phyloP scores from a whole-genome alignment of 2,113 vertebrate species.

The Isurus oxyrinchus region DNA sequence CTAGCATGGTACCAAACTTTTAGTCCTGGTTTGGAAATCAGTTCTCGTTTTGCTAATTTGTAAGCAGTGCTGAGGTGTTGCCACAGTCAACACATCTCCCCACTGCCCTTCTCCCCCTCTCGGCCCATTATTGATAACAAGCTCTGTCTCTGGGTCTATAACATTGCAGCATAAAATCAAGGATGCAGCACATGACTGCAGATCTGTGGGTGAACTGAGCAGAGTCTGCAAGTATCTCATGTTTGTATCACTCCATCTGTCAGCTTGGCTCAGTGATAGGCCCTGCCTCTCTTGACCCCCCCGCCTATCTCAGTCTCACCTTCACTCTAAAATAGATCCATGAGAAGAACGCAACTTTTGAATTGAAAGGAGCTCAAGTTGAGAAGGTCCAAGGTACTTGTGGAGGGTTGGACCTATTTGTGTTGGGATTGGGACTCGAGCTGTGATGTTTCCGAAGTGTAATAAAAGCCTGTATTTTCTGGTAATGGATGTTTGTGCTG shows the following conservation, averaged over 20 bases:
- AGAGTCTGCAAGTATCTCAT: not conserved
- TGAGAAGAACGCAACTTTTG: not conserved
- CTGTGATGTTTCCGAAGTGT: not conserved
- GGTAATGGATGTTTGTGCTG: not conserved
- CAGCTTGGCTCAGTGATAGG: too few relatives aligned
- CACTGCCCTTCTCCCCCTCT: too few relatives aligned
- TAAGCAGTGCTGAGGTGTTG: not conserved
- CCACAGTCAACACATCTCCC: not conserved
- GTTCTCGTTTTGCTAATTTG: not conserved
- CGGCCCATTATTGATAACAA: not conserved
- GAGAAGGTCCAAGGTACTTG: not conserved
- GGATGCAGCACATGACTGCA: not conserved
- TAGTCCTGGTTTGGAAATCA: not conserved
- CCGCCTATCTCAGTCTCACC: not conserved
- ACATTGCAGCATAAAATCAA: not conserved
- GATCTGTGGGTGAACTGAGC: not conserved
- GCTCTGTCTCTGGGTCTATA: not conserved
- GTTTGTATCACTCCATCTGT: too few relatives aligned
- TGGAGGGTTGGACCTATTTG: not conserved
- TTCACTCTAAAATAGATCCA: not conserved
- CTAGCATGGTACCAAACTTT: not conserved
- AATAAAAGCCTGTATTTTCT: not conserved
- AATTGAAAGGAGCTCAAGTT: not conserved
- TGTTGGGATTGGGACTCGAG: not conserved
- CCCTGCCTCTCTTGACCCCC: too few relatives aligned